Evolutionary conservation across 1,140 invertebrate species (phyloP).

Genomic region (Brachionus sp.): DNA sequence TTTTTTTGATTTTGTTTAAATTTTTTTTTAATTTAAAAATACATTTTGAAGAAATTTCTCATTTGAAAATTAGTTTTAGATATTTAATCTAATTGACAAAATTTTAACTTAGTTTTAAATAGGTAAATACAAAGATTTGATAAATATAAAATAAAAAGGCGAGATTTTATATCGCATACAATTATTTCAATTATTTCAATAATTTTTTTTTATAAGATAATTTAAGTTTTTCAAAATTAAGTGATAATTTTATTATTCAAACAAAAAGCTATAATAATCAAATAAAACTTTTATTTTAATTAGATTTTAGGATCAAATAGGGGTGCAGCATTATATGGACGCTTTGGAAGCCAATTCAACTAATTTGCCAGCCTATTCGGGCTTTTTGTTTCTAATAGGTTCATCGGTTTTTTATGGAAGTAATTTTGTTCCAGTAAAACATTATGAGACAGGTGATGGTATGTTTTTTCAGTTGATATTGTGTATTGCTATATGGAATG

Average conservation of each 20-base stretch:
- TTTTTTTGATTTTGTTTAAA: no score
- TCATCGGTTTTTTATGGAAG: constrained; percentile 55
- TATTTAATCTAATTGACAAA: background rate
- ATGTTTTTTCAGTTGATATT: constrained; percentile 60
- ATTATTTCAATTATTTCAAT: background rate
- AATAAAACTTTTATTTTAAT: background rate
- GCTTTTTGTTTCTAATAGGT: constrained; percentile 8
- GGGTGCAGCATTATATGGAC: background rate
- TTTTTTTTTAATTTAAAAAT: no score
- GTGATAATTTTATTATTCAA: background rate
- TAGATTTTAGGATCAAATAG: background rate
- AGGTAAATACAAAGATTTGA: background rate
- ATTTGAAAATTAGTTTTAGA: background rate
- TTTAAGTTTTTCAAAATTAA: background rate
- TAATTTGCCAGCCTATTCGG: constrained; percentile 5
- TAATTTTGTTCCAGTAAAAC: constrained; percentile 60
- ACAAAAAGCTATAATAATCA: constrained; percentile 22
- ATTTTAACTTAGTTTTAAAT: background rate
- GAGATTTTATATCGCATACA: background rate
- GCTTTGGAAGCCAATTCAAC: background rate
- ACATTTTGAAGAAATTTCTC: no score
- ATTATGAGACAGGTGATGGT: constrained; percentile 60
- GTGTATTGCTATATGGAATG: constrained; percentile 53
- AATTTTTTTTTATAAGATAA: background rate
- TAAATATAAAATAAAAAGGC: background rate